Conservation (phyloP, 2,888 invertebrate species). For the Cephus pulcher region DNA sequence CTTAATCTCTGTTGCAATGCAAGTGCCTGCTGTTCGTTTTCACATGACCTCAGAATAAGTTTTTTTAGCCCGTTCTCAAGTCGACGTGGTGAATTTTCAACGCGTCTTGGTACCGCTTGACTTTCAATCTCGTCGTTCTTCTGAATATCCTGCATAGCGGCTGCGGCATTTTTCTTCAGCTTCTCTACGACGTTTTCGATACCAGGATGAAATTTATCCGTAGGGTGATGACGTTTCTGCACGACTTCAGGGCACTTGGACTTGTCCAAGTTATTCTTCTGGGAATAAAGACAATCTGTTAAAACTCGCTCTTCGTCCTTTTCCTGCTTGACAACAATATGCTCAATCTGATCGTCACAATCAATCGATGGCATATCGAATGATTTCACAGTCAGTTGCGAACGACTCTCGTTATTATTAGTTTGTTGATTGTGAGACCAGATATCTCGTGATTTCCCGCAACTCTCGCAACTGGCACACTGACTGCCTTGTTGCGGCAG, state of each 20-base stretch:
- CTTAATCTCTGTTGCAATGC: background rate
- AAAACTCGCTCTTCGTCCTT: slow-evolving; percentile 29
- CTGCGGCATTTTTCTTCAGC: slow-evolving; percentile 57
- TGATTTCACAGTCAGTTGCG: slow-evolving; percentile 46
- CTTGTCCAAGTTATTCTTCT: slow-evolving; percentile 14
- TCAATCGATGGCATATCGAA: slow-evolving; percentile 62
- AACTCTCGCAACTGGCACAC: slow-evolving; percentile 24
- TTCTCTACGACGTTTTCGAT: slow-evolving; percentile 62
- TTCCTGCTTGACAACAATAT: slow-evolving; percentile 44
- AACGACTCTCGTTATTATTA: slow-evolving; percentile 16
- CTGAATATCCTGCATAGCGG: slow-evolving; percentile 37
- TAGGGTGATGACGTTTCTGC: slow-evolving; percentile 26
- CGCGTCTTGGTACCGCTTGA: background rate
- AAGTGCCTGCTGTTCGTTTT: slow-evolving; percentile 28
- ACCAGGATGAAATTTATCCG: slow-evolving; percentile 52
- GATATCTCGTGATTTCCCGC: slow-evolving; percentile 17
- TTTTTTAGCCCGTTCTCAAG: slow-evolving; percentile 52
- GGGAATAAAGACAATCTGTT: slow-evolving; percentile 15
- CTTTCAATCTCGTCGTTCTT: slow-evolving; percentile 11
- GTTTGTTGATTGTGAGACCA: background rate
- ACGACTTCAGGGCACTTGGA: slow-evolving; percentile 27
- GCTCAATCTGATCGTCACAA: slow-evolving; percentile 44
- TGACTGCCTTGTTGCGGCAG: slow-evolving; percentile 7
- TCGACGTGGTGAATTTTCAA: slow-evolving; percentile 33
- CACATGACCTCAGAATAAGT: slow-evolving; percentile 49